Conservation (phyloP, 2,888 invertebrate species). For the Leucozona laternaria region DNA sequence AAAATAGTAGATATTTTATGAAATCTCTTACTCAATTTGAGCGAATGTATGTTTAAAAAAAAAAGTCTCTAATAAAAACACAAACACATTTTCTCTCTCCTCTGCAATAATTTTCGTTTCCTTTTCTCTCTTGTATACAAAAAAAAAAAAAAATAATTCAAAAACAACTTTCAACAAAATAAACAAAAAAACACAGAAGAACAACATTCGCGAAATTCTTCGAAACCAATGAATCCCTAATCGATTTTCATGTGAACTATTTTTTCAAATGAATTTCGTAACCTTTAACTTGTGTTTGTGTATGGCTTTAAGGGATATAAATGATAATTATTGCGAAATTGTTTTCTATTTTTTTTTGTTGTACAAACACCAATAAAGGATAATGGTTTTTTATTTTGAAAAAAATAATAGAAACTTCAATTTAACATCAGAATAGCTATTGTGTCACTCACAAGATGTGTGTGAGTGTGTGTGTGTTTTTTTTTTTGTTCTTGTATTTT, state of each 20-base stretch:
- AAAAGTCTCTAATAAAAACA: background rate
- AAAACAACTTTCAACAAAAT: constrained; percentile 16
- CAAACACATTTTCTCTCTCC: background rate
- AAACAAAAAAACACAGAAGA: constrained; percentile 1
- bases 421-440: constrained; percentile 10
- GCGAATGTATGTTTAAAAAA: background rate
- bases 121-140: background rate
- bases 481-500: background rate
- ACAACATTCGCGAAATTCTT: constrained; percentile 6
- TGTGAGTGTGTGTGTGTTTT: background rate
- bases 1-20: no score
- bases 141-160: background rate
- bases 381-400: background rate
- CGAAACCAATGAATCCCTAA: constrained; percentile 14
- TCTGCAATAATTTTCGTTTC: background rate
- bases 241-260: constrained; percentile 20
- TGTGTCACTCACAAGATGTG: constrained; percentile 28
- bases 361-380: background rate
- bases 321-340: constrained; percentile 9
- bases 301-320: constrained; percentile 8
- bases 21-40: no score
- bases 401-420: constrained; percentile 23
- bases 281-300: background rate
- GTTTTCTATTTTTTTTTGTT: constrained; percentile 1
- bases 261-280: constrained; percentile 1